phyloP scores from a whole-genome alignment of 2,888 invertebrate species.

The Parelbella ahira region DNA sequence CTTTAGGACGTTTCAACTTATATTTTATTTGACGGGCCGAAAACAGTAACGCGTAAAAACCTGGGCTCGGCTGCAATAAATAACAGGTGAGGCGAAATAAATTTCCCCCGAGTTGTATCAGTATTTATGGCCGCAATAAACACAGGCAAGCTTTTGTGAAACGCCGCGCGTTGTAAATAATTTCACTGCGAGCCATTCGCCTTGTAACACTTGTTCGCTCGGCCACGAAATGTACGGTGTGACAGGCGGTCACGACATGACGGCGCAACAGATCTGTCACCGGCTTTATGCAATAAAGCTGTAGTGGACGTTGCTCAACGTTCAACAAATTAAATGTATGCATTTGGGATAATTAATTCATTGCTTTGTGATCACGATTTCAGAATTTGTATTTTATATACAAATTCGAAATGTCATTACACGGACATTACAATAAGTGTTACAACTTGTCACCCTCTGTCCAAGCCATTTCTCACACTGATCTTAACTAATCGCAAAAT shows the following conservation, averaged over 20 bases:
- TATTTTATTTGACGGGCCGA: slow-evolving; percentile 29
- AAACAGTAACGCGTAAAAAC: slow-evolving; percentile 42
- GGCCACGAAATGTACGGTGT: slow-evolving; percentile 41
- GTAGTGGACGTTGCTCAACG: too few species aligned
- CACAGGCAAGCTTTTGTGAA: slow-evolving; percentile 65
- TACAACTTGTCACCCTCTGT: too few species aligned
- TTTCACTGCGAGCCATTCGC: slow-evolving; percentile 65
- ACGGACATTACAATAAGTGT: too few species aligned
- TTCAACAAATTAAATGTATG: too few species aligned
- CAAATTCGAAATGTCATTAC: too few species aligned
- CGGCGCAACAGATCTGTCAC: slow-evolving; percentile 13
- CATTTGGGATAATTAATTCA: too few species aligned
- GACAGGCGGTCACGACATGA: slow-evolving; percentile 25
- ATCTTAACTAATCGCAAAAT: too few species aligned
- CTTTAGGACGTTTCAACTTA: slow-evolving; percentile 3
- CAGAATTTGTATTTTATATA: too few species aligned
- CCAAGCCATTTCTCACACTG: too few species aligned
- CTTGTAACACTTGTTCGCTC: slow-evolving; percentile 61
- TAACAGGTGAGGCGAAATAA: slow-evolving; percentile 73
- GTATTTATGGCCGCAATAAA: slow-evolving; percentile 77
- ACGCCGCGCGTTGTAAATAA: slow-evolving; percentile 75
- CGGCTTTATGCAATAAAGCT: slow-evolving; percentile 8
- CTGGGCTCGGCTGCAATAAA: slow-evolving; percentile 63
- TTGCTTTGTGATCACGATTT: too few species aligned
- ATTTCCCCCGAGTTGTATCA: slow-evolving; percentile 72